Conservation (phyloP, 2,888 invertebrate species). For the Parochlus steinenii region DNA sequence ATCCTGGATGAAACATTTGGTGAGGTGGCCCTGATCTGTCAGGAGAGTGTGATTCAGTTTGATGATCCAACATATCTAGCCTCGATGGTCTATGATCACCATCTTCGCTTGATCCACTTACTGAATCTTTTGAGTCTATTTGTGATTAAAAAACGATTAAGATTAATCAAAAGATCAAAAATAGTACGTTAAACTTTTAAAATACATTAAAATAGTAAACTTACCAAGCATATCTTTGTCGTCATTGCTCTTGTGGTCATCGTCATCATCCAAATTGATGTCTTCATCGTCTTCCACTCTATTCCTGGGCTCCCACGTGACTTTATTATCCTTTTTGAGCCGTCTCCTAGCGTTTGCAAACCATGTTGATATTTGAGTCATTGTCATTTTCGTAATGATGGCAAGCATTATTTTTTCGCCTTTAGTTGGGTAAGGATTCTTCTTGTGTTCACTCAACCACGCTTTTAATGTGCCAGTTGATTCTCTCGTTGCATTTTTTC, state of each 20-base stretch:
- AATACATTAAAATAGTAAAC: no score
- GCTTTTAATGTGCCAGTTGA: slow-evolving; percentile 96
- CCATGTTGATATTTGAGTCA: slow-evolving; percentile 97
- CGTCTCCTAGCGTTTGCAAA: slow-evolving; percentile 94
- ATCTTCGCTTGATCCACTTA: slow-evolving; percentile 72
- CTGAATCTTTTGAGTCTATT: slow-evolving; percentile 68
- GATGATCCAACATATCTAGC: slow-evolving; percentile 43
- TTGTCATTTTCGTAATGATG: slow-evolving; percentile 96
- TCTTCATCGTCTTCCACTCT: slow-evolving; percentile 89
- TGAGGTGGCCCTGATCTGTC: slow-evolving; percentile 50
- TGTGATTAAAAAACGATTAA: no score
- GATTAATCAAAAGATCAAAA: no score
- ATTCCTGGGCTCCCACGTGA: slow-evolving; percentile 98
- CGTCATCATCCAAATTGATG: slow-evolving; percentile 79
- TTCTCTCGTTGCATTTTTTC: slow-evolving; percentile 97
- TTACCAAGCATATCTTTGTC: slow-evolving; percentile 72
- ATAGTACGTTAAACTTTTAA: no score
- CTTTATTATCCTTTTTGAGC: slow-evolving; percentile 94
- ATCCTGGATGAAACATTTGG: slow-evolving; percentile 50
- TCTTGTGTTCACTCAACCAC: slow-evolving; percentile 97
- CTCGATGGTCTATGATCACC: slow-evolving; percentile 65
- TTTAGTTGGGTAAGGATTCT: slow-evolving; percentile 98
- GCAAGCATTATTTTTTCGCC: slow-evolving; percentile 99
- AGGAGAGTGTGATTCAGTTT: slow-evolving; percentile 66
- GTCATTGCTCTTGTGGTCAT: slow-evolving; percentile 72